A percentile compares a stretch with the other conserved stretches of the same genome.
These are phyloP conservation scores for Orthosia cruda DNA, from an alignment of 2,888 invertebrate genomes.

Conservation along the genomic window DNA sequence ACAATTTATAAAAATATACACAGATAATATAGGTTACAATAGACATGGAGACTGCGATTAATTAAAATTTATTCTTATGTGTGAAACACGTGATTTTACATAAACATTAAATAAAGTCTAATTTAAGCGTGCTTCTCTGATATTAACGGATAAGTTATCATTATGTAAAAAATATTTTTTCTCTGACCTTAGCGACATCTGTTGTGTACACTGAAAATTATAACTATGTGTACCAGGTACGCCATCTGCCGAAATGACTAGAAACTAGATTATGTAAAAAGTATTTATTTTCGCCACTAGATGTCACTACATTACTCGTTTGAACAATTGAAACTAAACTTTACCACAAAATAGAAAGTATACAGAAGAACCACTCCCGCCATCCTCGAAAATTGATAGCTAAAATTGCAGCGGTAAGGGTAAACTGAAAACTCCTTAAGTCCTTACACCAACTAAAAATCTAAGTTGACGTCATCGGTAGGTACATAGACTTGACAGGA, in stretches of 20 bases:
- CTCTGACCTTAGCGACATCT: slow-evolving; percentile 23
- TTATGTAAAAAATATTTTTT: too few species aligned
- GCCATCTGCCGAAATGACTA: slow-evolving; percentile 3
- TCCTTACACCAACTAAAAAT: too few species aligned
- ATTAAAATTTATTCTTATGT: background rate
- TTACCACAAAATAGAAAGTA: too few species aligned
- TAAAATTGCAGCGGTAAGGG: too few species aligned
- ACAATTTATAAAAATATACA: slow-evolving; percentile 73
- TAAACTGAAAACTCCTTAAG: too few species aligned
- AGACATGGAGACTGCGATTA: background rate
- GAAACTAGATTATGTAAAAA: background rate
- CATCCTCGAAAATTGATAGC: too few species aligned
- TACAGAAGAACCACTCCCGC: too few species aligned
- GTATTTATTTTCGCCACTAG: slow-evolving; percentile 13
- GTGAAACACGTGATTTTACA: background rate
- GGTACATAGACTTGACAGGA: too few species aligned
- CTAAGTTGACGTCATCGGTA: too few species aligned
- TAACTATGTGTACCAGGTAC: background rate
- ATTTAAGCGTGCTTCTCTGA: background rate
- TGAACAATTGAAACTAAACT: background rate
- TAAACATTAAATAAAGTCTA: background rate
- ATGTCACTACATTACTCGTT: slow-evolving; percentile 16
- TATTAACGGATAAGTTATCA: too few species aligned
- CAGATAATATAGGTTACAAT: slow-evolving; percentile 50
- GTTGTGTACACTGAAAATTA: background rate